Evolutionary conservation across 2,888 invertebrate genomes (phyloP).

Genomic region (Phalangium opilio): DNA sequence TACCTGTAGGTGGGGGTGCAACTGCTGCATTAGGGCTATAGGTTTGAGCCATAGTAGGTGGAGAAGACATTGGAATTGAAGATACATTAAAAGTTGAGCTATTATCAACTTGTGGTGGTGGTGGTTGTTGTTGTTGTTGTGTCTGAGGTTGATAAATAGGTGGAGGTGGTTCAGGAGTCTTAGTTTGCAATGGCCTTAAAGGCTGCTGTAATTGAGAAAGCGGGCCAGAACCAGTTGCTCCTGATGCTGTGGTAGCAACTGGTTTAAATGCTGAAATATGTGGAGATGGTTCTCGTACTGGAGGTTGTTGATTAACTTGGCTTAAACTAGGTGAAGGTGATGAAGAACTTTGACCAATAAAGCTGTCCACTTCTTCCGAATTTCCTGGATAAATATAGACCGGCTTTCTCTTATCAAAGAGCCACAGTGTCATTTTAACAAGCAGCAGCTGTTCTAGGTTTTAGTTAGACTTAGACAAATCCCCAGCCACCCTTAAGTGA

Average conservation of each 20-base stretch:
- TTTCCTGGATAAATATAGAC: too few species aligned
- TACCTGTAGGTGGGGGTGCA: not conserved
- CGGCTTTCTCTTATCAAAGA: too few species aligned
- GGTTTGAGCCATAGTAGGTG: not conserved
- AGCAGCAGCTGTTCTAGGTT: too few species aligned
- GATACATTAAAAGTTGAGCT: not conserved
- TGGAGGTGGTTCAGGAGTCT: not conserved
- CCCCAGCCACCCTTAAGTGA: too few species aligned
- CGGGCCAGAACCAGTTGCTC: not conserved
- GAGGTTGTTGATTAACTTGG: not conserved
- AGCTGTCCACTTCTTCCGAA: not conserved
- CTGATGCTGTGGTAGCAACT: not conserved
- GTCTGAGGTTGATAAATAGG: not conserved
- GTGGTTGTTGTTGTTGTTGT: too few species aligned
- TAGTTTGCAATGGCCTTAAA: not conserved
- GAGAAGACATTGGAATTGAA: not conserved
- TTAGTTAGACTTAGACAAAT: too few species aligned
- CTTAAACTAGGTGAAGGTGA: not conserved
- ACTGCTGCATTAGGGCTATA: not conserved
- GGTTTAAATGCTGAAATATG: not conserved
- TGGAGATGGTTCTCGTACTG: not conserved
- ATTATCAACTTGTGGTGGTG: too few species aligned
- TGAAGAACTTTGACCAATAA: not conserved
- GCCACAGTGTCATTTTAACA: too few species aligned
- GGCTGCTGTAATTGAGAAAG: slow-evolving; percentile 1